Evolutionary conservation across 2,888 invertebrate species (phyloP).

Genomic region (Parelbella ahira): DNA sequence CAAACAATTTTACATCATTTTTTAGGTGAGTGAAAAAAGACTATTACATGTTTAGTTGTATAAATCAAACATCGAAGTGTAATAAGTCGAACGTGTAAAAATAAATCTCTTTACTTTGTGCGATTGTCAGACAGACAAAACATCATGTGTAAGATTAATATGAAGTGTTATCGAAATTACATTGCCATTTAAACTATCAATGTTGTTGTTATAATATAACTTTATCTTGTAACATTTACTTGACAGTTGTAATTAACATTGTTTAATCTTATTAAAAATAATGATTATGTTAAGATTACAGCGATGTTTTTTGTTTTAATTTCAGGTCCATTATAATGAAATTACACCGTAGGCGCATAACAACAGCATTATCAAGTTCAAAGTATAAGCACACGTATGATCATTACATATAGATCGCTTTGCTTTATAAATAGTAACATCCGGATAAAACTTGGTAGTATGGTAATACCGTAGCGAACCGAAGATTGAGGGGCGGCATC

Average conservation of each 20-base stretch:
- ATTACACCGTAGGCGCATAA: constrained; percentile 52
- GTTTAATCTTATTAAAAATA: too few relatives aligned
- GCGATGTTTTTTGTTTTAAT: too few relatives aligned
- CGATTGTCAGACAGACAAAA: too few relatives aligned
- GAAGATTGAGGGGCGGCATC: constrained; percentile 33
- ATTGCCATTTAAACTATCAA: constrained; percentile 5
- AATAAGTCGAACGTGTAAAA: not conserved
- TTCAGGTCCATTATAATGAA: constrained; percentile 71
- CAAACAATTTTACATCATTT: too few relatives aligned
- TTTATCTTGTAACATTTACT: constrained; percentile 8
- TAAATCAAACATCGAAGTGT: too few relatives aligned
- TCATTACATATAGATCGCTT: constrained; percentile 17
- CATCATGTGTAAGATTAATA: constrained; percentile 2
- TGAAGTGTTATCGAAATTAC: constrained; percentile 1
- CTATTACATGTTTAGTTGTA: too few relatives aligned
- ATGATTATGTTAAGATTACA: too few relatives aligned
- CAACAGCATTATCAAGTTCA: constrained; percentile 58
- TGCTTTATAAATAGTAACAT: constrained; percentile 12
- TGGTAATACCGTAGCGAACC: constrained; percentile 35
- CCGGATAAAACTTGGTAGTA: constrained; percentile 34
- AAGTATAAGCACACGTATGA: constrained; percentile 61
- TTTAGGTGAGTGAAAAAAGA: too few relatives aligned
- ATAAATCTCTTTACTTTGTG: not conserved
- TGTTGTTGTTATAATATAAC: constrained; percentile 10
- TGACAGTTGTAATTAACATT: constrained; percentile 5